Conservation (phyloP, 2,888 invertebrate species). For the Xylota sylvarum region DNA sequence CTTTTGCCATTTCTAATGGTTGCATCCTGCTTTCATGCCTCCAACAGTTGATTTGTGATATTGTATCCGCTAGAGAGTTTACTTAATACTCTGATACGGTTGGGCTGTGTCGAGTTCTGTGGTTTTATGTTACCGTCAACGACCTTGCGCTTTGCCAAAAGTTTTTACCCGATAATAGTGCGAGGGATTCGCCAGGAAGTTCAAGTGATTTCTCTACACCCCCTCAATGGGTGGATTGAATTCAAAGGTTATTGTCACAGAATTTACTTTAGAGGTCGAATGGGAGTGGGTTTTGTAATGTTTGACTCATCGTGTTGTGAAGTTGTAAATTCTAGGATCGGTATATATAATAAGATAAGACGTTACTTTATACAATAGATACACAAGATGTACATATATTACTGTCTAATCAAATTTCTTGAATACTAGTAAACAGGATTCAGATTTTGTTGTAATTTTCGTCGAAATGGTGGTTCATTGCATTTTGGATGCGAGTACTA, state of each 20-base stretch:
- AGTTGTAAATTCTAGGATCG: too few relatives aligned
- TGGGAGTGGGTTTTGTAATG: neutral
- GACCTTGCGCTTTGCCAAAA: slow-evolving; percentile 58
- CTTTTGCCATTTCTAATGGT: slow-evolving; percentile 29
- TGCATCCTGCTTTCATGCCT: neutral
- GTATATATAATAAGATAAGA: too few relatives aligned
- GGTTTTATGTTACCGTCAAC: slow-evolving; percentile 58
- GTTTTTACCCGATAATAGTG: neutral
- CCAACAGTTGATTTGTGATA: slow-evolving; percentile 64
- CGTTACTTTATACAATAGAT: too few relatives aligned
- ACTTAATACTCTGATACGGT: slow-evolving; percentile 51
- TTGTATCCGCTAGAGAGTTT: slow-evolving; percentile 51
- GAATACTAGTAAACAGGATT: too few relatives aligned
- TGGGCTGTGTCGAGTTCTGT: slow-evolving; percentile 29
- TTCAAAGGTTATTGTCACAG: slow-evolving; percentile 11
- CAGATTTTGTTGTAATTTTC: too few relatives aligned
- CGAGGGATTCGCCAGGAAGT: slow-evolving; percentile 23
- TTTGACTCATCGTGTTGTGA: neutral
- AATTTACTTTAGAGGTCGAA: neutral
- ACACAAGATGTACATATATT: too few relatives aligned
- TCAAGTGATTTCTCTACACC: slow-evolving; percentile 20
- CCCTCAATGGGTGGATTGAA: neutral
- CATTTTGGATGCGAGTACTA: too few relatives aligned
- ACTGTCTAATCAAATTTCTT: too few relatives aligned
- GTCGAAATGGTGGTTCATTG: too few relatives aligned